Evolutionary conservation across 2,888 invertebrate genomes (phyloP).

Genomic region (Hemistola chrysoprasaria): DNA sequence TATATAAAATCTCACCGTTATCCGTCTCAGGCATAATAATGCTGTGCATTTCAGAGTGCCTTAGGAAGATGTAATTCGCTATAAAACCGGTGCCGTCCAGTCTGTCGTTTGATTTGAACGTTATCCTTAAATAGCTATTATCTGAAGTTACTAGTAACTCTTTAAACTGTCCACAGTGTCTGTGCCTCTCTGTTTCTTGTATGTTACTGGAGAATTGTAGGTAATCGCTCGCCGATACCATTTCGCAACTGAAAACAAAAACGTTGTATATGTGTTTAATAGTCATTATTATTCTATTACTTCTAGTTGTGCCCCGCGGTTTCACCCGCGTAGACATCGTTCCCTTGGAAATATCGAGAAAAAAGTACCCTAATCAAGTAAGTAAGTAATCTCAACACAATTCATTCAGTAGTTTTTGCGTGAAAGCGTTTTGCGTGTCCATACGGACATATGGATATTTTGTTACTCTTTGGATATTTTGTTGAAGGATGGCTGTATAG

Average conservation of each 20-base stretch:
- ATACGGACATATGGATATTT: too few relatives aligned
- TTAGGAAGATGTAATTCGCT: conserved; percentile 92
- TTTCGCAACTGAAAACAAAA: conserved; percentile 89
- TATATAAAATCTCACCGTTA: conserved; percentile 44
- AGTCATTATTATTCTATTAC: too few relatives aligned
- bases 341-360: too few relatives aligned
- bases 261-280: too few relatives aligned
- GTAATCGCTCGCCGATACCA: conserved; percentile 95
- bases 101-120: conserved; percentile 96
- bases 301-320: too few relatives aligned
- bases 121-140: conserved; percentile 94
- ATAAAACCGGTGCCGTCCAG: conserved; percentile 97
- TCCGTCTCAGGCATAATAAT: conserved; percentile 57
- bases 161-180: conserved; percentile 92
- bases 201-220: conserved; percentile 97
- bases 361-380: too few relatives aligned
- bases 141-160: conserved; percentile 92
- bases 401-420: too few relatives aligned
- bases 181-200: conserved; percentile 89
- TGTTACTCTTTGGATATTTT: too few relatives aligned
- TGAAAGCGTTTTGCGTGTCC: too few relatives aligned
- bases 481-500: too few relatives aligned
- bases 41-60: conserved; percentile 84
- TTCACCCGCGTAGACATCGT: too few relatives aligned
- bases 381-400: too few relatives aligned